These are phyloP conservation scores for Cantharis flavilabris DNA, from an alignment of 2,888 invertebrate species.

Conservation along the genomic window DNA sequence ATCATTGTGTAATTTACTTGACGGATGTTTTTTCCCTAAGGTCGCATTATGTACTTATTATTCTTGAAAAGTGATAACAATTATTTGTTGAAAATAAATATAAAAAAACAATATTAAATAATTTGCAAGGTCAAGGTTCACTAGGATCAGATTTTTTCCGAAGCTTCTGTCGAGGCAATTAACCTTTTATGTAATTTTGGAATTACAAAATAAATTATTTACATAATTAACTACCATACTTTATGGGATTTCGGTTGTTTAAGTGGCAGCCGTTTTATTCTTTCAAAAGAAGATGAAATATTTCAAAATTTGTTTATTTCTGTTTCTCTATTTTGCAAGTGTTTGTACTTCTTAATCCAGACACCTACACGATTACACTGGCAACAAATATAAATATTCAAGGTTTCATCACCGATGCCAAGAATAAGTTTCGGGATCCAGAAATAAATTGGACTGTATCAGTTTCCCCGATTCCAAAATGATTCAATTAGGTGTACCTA, in stretches of 20 bases:
- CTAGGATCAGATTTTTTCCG: not conserved
- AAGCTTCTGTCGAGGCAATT: not conserved
- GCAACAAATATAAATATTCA: not conserved
- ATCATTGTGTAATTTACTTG: not conserved
- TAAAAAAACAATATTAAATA: not conserved
- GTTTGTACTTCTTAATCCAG: not conserved
- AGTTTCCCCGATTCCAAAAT: not conserved
- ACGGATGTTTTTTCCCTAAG: not conserved
- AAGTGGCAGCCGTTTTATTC: no score
- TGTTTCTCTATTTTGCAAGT: not conserved
- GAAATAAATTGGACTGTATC: not conserved
- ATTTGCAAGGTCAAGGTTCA: not conserved
- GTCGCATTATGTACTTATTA: not conserved
- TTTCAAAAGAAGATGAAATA: not conserved
- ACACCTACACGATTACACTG: not conserved
- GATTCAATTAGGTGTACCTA: not conserved
- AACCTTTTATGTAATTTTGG: not conserved
- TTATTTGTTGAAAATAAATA: not conserved
- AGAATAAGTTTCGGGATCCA: not conserved
- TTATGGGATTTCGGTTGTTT: not conserved
- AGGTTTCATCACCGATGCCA: not conserved
- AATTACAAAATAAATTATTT: not conserved
- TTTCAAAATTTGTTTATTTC: not conserved
- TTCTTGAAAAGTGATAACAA: not conserved
- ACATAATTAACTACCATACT: not conserved